phyloP scores from a whole-genome alignment of 2,797 vertebrate species.

The Rhyacichthys aspro region DNA sequence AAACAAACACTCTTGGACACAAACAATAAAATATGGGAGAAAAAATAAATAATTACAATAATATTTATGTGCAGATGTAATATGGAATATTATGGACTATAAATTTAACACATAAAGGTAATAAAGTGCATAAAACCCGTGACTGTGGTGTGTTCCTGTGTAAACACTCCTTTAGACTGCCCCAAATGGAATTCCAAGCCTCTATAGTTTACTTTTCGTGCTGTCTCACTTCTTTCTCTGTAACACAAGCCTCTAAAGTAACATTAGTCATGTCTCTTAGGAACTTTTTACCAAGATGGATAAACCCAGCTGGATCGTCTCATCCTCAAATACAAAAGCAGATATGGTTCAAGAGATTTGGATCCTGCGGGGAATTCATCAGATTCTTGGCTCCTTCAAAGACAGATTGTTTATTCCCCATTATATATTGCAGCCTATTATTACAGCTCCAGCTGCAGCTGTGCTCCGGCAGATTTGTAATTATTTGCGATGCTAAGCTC shows the following conservation, averaged over 20 bases:
- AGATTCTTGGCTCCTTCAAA: not conserved
- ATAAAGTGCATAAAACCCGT: too few species aligned
- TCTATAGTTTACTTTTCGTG: not conserved
- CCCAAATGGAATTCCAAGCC: too few species aligned
- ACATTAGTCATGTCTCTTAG: not conserved
- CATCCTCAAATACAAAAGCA: not conserved
- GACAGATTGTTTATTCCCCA: not conserved
- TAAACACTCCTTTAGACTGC: too few species aligned
- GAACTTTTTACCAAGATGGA: not conserved
- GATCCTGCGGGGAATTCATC: not conserved
- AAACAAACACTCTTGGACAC: too few species aligned
- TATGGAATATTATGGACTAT: too few species aligned
- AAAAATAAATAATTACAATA: too few species aligned
- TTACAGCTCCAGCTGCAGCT: not conserved
- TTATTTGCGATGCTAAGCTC: not conserved
- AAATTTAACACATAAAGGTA: too few species aligned
- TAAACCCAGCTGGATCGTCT: constrained; percentile 6
- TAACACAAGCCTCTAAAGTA: not conserved
- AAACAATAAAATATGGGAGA: too few species aligned
- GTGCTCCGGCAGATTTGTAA: not conserved
- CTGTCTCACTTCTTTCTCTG: not conserved
- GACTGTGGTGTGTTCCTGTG: too few species aligned
- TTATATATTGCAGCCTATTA: not conserved
- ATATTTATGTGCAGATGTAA: too few species aligned
- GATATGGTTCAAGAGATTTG: not conserved